A percentile compares a stretch with the other conserved stretches of the same genome.
Conservation (phyloP, 2,113 vertebrate species). For the Neomonachus schauinslandi region DNA sequence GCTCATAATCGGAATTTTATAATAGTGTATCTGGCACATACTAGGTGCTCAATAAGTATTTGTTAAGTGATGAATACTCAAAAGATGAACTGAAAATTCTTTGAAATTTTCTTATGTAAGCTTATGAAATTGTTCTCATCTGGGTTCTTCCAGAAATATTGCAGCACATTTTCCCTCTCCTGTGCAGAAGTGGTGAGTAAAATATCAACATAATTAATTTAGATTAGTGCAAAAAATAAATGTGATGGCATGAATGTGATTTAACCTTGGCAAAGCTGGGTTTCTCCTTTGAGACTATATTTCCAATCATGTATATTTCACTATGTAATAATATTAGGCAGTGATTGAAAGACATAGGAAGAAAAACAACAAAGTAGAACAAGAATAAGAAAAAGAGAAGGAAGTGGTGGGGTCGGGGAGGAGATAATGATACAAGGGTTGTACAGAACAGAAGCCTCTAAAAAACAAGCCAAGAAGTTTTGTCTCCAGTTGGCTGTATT, state of each 20-base stretch:
- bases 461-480: constrained; percentile 18
- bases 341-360: neutral
- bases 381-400: neutral
- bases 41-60: neutral
- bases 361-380: constrained; percentile 7
- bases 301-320: neutral
- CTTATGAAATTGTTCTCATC: neutral
- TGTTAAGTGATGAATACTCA: constrained; percentile 24
- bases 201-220: constrained; percentile 20
- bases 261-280: neutral
- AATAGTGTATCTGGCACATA: neutral
- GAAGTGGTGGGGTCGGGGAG: neutral
- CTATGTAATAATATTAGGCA: neutral
- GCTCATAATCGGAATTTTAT: neutral
- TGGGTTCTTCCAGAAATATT: constrained; percentile 14
- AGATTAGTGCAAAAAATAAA: neutral
- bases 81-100: neutral
- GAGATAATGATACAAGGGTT: neutral
- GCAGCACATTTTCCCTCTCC: neutral
- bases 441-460: neutral
- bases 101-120: constrained; percentile 18
- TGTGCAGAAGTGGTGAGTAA: constrained; percentile 28
- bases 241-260: neutral
- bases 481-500: constrained; percentile 10
- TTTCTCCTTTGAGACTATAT: neutral